Evolutionary conservation across 2,113 vertebrate species (phyloP), one percentile per base, ranked within the genome.

Genomic region (Serinus canaria): DNA sequence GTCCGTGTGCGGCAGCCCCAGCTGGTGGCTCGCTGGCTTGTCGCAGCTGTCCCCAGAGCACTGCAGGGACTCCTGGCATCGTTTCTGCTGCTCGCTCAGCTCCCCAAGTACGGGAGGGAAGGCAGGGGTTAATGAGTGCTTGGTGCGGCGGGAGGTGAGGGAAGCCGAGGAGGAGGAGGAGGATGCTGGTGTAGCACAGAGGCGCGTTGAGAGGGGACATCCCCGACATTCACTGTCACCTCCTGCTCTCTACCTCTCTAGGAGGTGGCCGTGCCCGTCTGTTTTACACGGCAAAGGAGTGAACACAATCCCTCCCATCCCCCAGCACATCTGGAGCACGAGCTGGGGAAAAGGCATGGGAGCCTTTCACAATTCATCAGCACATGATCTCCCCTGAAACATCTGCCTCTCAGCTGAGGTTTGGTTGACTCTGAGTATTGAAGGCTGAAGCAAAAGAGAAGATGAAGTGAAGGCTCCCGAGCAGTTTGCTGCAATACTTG

Each of bases 161-260:
- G 49, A 22, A 52, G 37, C 20, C 13, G 62, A 85, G 43, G 73
- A 56, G 52, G 43, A 56, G 52, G 43, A 86, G 43, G 73, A 53
- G 44, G 37, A 56, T 72, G 86, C 56, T 22, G 30, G 21, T 14
- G 37, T 50, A 30, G 78, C 52, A 10, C 55, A 60, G 23, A 46
- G 63, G 33, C 24, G 25, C 19, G 63, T 28, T 49, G 25, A 35
- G 14, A 16, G 21, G 27, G 39, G 4, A 52, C 21, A 14, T 14
- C 13, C 21, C 30, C 13, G 20, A 30, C 0, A 0, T n/a, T 60
- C 35, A 10, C 31, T 18, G 16, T 31, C 20, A 5, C 41, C 23
- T 74, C 52, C 33, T 74, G 50, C 20, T 55, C 39, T 0, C 0
- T 13, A 3, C 58, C 10, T 30, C 31, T 46, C 0, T 0, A 62